These are phyloP conservation scores for Aythya baeri DNA, from an alignment of 2,113 vertebrate species.

Conservation along the genomic window DNA sequence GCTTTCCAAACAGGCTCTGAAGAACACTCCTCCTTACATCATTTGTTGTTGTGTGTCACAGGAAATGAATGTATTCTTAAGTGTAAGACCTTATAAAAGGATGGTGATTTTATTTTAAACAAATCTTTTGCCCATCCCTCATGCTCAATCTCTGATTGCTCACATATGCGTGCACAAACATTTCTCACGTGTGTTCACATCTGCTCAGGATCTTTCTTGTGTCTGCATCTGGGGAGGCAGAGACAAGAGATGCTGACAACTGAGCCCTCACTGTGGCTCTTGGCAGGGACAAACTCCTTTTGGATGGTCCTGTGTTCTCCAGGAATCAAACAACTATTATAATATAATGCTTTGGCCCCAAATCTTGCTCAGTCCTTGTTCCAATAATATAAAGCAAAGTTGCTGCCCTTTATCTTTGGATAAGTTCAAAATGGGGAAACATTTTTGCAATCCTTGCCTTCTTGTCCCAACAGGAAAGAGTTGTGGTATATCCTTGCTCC, in stretches of 20 bases:
- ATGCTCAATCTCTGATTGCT: background rate
- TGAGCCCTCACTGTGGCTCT: background rate
- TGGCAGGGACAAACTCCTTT: background rate
- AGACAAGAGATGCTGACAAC: background rate
- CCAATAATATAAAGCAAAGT: background rate
- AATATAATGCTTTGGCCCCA: background rate
- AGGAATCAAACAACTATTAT: background rate
- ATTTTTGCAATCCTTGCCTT: too few relatives aligned
- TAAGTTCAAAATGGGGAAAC: too few relatives aligned
- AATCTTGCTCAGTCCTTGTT: background rate
- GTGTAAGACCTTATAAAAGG: background rate
- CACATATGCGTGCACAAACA: rapidly evolving
- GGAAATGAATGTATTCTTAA: background rate
- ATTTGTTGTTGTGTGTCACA: background rate
- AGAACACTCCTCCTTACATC: rapidly evolving
- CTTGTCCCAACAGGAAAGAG: background rate
- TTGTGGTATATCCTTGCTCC: background rate
- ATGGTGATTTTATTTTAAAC: background rate
- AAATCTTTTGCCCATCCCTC: background rate
- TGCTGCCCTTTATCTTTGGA: background rate
- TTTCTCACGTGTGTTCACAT: background rate
- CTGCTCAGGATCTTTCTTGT: background rate
- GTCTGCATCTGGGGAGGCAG: background rate
- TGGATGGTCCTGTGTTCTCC: background rate
- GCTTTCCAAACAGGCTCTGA: background rate